These are phyloP conservation scores for Pinna nobilis DNA, from an alignment of 1,140 invertebrate genomes.

Conservation along the genomic window DNA sequence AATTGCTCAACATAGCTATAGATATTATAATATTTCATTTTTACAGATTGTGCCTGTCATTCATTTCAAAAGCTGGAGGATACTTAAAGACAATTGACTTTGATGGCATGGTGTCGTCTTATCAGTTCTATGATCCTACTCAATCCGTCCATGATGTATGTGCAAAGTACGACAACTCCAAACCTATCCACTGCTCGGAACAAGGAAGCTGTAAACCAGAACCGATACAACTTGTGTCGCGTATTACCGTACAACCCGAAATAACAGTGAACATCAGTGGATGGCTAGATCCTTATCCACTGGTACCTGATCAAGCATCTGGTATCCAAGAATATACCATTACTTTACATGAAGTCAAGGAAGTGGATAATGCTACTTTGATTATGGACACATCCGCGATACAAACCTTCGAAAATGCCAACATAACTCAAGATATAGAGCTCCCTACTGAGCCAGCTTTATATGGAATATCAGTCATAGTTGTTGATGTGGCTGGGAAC, in stretches of 20 bases:
- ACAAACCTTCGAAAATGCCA: neutral
- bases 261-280: conserved; percentile 5
- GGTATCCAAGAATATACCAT: conserved; percentile 25
- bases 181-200: conserved; percentile 26
- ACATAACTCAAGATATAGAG: neutral
- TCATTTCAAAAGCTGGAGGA: conserved; percentile 4
- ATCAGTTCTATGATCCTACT: neutral
- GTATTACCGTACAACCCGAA: neutral
- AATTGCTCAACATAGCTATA: too few species aligned
- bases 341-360: conserved; percentile 37
- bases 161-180: conserved; percentile 11
- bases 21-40: neutral
- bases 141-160: conserved; percentile 8
- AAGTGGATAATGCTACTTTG: conserved; percentile 4
- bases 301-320: conserved; percentile 14
- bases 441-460: conserved; percentile 20
- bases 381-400: conserved; percentile 5
- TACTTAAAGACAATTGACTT: conserved; percentile 12
- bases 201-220: neutral
- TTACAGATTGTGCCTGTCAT: conserved; percentile 22
- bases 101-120: neutral
- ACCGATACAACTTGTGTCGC: conserved; percentile 3
- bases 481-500: conserved; percentile 38
- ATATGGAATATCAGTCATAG: conserved; percentile 20
- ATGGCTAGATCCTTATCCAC: conserved; percentile 24